These are phyloP conservation scores for Pachyuromys duprasi DNA, from an alignment of 2,797 vertebrate species.

Conservation along the genomic window DNA sequence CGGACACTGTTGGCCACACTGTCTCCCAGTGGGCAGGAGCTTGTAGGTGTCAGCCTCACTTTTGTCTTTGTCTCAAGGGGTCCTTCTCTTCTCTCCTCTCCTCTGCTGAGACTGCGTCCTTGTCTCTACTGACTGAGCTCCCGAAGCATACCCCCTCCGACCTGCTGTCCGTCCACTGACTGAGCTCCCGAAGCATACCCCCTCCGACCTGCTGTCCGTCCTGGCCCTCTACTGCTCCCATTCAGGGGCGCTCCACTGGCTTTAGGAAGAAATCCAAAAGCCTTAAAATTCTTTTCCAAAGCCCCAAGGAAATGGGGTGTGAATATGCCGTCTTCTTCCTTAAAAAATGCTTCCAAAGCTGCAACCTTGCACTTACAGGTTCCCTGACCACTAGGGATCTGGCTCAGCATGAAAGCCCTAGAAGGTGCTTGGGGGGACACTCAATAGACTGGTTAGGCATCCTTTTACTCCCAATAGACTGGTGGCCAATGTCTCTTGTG, in stretches of 20 bases:
- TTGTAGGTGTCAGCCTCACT: neutral
- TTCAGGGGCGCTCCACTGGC: neutral
- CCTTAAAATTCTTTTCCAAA: neutral
- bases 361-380: neutral
- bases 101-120: neutral
- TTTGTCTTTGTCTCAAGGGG: neutral
- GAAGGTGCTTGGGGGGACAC: neutral
- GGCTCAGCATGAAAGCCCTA: neutral
- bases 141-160: neutral
- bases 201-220: neutral
- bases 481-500: neutral
- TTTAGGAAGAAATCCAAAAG: constrained; percentile 25
- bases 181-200: neutral
- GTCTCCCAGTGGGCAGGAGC: neutral
- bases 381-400: neutral
- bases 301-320: neutral
- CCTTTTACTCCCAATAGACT: neutral
- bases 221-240: neutral
- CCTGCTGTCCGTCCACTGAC: neutral
- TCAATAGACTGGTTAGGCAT: neutral
- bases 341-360: neutral
- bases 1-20: neutral
- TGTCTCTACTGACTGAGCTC: neutral
- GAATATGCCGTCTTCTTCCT: neutral
- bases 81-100: neutral